Evolutionary conservation across 2,888 invertebrate genomes (phyloP).

Genomic region (Atethmia centrago): DNA sequence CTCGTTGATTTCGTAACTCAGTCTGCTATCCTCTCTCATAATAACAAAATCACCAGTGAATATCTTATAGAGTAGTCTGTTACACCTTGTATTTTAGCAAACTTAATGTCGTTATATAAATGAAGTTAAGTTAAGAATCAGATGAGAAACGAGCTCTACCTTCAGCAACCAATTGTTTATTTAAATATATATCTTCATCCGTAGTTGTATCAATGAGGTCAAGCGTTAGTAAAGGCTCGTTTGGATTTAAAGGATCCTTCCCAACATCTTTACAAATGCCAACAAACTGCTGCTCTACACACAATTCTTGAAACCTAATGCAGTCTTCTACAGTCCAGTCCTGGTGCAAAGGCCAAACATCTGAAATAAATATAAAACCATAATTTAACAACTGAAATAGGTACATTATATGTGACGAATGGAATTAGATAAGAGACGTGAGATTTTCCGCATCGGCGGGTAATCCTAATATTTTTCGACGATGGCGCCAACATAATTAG

Average conservation of each 20-base stretch:
- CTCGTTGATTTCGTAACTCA: constrained; percentile 49
- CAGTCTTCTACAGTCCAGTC: constrained; percentile 95
- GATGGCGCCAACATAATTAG: too few species aligned
- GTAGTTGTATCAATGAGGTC: constrained; percentile 93
- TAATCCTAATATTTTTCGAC: too few species aligned
- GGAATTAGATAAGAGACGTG: neutral
- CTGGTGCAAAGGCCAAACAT: constrained; percentile 89
- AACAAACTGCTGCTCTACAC: constrained; percentile 93
- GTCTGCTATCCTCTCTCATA: constrained; percentile 61
- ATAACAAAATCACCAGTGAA: constrained; percentile 39
- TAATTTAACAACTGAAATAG: neutral
- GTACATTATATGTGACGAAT: neutral
- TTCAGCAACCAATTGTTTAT: constrained; percentile 91
- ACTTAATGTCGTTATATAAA: constrained; percentile 52
- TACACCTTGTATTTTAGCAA: constrained; percentile 63
- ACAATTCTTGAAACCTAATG: constrained; percentile 93
- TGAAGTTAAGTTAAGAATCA: constrained; percentile 61
- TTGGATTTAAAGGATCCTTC: constrained; percentile 91
- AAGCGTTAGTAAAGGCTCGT: constrained; percentile 92
- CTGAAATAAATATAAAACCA: constrained; percentile 72
- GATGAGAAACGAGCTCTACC: constrained; percentile 89
- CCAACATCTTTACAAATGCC: constrained; percentile 92
- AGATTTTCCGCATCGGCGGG: neutral
- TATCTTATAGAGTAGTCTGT: constrained; percentile 61
- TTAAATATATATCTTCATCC: constrained; percentile 92